These are phyloP conservation scores for Sebastes dallii DNA, from an alignment of 2,797 vertebrate species.

Conservation along the genomic window DNA sequence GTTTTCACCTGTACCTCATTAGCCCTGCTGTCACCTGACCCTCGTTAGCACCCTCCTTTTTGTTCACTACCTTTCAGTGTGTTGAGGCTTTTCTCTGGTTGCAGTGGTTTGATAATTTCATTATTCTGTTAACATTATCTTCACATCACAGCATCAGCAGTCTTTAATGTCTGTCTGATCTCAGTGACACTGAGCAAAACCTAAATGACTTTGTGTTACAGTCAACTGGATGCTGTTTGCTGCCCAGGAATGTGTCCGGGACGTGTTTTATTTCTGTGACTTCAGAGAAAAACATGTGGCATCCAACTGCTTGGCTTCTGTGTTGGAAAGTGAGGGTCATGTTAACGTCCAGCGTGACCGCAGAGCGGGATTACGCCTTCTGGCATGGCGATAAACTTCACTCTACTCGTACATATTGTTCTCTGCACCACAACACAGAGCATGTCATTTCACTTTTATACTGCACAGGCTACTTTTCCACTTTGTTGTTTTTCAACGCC, in stretches of 20 bases:
- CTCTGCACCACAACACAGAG: constrained; percentile 55
- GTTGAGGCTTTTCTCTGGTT: background rate
- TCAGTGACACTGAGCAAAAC: background rate
- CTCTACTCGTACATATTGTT: constrained; percentile 57
- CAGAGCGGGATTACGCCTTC: constrained; percentile 27
- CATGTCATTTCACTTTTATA: constrained; percentile 48
- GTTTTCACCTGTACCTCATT: background rate
- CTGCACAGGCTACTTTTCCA: constrained; percentile 30
- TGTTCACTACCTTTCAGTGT: background rate
- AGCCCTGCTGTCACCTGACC: background rate
- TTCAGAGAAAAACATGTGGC: constrained; percentile 52
- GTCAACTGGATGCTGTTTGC: constrained; percentile 8
- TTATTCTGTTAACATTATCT: background rate
- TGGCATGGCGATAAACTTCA: constrained; percentile 42
- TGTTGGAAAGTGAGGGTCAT: constrained; percentile 54
- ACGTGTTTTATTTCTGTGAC: constrained; percentile 30
- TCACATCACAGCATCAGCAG: background rate
- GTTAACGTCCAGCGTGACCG: constrained; percentile 30
- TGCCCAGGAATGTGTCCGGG: constrained; percentile 18
- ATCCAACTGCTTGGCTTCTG: constrained; percentile 26
- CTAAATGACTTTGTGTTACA: background rate
- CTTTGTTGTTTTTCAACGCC: constrained; percentile 32
- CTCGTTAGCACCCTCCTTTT: background rate
- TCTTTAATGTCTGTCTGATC: background rate
- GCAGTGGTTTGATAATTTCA: background rate